Percentiles rank a stretch among this genome's conserved stretches.
Conservation (phyloP, 1,140 invertebrate species). For the Odontomachus brunneus region DNA sequence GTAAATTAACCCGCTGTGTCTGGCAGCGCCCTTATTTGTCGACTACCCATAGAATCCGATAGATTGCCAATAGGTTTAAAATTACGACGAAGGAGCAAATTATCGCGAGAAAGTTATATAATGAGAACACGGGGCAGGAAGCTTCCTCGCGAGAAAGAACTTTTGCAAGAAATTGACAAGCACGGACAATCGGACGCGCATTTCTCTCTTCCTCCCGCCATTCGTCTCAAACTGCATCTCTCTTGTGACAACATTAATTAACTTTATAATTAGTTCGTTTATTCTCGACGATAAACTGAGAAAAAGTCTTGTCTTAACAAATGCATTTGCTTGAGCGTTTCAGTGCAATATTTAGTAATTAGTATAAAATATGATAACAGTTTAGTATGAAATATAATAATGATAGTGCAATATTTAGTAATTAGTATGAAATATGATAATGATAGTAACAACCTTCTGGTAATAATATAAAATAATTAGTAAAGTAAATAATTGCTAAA, state of each 20-base stretch:
- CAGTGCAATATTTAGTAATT: too few species aligned
- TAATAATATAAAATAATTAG: too few species aligned
- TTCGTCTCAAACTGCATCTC: background rate
- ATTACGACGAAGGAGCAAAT: slow-evolving; percentile 6
- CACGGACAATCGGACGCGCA: background rate
- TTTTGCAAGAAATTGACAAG: background rate
- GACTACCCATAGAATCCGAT: background rate
- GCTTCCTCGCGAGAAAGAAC: background rate
- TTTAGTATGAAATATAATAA: too few species aligned
- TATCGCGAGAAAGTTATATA: background rate
- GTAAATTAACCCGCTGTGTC: slow-evolving; percentile 31
- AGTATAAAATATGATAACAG: too few species aligned
- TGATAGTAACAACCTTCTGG: too few species aligned
- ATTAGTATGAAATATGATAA: too few species aligned
- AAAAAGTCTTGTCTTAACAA: too few species aligned
- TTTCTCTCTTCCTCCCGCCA: background rate
- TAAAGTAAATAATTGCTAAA: too few species aligned
- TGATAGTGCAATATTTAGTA: too few species aligned
- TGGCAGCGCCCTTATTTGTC: slow-evolving; percentile 15
- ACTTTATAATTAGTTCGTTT: slow-evolving; percentile 18
- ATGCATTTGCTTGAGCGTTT: too few species aligned
- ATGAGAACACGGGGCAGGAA: background rate
- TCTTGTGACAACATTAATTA: background rate
- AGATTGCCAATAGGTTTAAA: slow-evolving; percentile 14
- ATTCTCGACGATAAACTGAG: background rate